Base-by-base conservation (phyloP, 2,113 vertebrate genomes). In the Tyto alba region DNA sequence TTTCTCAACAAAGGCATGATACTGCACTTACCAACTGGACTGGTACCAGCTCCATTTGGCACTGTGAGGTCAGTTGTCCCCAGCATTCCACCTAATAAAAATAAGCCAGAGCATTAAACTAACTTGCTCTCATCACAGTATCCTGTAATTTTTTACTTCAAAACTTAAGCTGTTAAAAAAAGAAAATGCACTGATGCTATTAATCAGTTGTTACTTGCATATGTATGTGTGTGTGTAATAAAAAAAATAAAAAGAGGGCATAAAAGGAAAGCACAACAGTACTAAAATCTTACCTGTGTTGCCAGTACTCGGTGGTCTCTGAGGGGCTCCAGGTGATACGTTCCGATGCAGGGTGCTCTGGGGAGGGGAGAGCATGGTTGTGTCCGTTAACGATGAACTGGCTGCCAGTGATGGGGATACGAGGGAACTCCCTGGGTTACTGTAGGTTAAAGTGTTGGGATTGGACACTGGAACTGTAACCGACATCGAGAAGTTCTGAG, bases 401-500 rank as follows among this genome's bases (percentile, higher is more conserved):
- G 98, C 98, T 60, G 98, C 98, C 98, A 99, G 96, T 29, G 99
- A 98, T 20, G 99, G 98, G 80, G 98, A 98, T 89, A 99, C 98
- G 40, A 99, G 98, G 84, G 98, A 98, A 89, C 98, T 98, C 85
- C 99, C 99, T 7, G 99, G 99, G 97, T 99, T 99, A 93, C 97
- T 98, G 98, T 99, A 99, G 40, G 98, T 96, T 98, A 99, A 98
- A 97, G 98, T 98, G 96, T 98, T 99, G 75, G 98, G 99, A 89
- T 99, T 99, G 97, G 99, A 99, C 94, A 99, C 99, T 4, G 99
- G 99, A 89, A 99, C 99, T 3, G 99, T 99, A 98, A 99, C 99
- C 56, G 99, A 99, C 99, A 99, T 99, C 52, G 99, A 99, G 98
- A 99, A 99, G 98, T 98, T 99, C 97, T 99, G 99, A 96, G 99